phyloP scores from a whole-genome alignment of 2,113 vertebrate species.

The Spizaetus ornatus region DNA sequence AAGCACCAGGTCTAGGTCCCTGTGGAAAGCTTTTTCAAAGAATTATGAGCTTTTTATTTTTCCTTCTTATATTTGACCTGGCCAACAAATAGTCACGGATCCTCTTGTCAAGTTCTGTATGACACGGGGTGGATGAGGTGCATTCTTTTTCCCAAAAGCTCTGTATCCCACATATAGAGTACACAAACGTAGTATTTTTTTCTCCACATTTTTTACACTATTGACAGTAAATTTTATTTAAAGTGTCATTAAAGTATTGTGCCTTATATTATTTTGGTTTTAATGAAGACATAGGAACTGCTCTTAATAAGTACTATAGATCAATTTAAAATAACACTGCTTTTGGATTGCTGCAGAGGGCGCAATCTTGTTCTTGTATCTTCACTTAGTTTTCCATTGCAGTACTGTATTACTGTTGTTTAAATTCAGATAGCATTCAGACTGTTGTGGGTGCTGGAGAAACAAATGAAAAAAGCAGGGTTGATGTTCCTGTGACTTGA shows the following conservation, averaged over 20 bases:
- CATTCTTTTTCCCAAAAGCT: neutral
- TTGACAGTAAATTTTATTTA: neutral
- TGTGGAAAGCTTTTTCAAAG: neutral
- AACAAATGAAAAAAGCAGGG: neutral
- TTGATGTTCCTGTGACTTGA: neutral
- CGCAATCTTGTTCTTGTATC: neutral
- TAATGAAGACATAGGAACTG: neutral
- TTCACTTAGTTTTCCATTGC: neutral
- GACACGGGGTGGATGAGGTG: neutral
- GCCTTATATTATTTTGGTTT: neutral
- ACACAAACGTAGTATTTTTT: neutral
- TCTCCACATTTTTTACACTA: neutral
- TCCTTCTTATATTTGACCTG: neutral
- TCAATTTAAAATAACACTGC: neutral
- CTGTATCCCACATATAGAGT: neutral
- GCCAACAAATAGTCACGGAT: neutral
- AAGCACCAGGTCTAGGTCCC: neutral
- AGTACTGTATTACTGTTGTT: neutral
- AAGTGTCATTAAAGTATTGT: neutral
- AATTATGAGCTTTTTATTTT: neutral
- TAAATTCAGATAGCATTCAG: neutral
- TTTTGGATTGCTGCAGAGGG: neutral
- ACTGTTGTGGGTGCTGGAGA: neutral
- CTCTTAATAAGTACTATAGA: neutral
- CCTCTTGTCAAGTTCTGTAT: neutral